These are phyloP conservation scores for Telenomus remus DNA, from an alignment of 1,140 invertebrate genomes.

Conservation along the genomic window DNA sequence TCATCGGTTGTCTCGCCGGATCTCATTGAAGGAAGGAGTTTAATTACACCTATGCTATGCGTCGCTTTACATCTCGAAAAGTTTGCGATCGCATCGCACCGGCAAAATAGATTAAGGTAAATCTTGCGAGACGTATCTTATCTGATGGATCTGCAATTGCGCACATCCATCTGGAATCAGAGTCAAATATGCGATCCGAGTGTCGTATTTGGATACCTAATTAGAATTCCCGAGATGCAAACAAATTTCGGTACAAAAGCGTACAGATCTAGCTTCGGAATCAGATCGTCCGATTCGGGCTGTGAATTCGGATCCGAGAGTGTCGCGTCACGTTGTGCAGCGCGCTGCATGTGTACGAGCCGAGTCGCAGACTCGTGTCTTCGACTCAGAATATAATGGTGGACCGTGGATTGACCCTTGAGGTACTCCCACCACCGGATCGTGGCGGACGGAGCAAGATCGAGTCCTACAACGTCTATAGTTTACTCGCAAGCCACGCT, in stretches of 20 bases:
- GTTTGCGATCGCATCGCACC: neutral
- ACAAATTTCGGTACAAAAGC: neutral
- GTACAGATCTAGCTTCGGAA: neutral
- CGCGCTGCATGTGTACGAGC: constrained; percentile 43
- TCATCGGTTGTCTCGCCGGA: too few relatives aligned
- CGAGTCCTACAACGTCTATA: constrained; percentile 53
- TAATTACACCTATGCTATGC: too few relatives aligned
- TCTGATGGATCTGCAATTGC: constrained; percentile 2
- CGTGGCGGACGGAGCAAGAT: constrained; percentile 34
- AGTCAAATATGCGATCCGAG: constrained; percentile 8
- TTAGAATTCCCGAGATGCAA: constrained; percentile 1
- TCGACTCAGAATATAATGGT: constrained; percentile 57
- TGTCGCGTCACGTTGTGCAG: constrained; percentile 35
- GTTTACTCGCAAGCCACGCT: constrained; percentile 59
- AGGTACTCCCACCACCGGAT: constrained; percentile 67
- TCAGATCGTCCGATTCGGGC: constrained; percentile 23
- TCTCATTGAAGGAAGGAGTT: too few relatives aligned
- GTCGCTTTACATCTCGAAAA: neutral
- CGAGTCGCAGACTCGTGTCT: constrained; percentile 52
- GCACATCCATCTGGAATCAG: neutral
- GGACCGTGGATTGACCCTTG: constrained; percentile 69
- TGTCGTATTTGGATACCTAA: neutral
- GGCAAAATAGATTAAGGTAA: neutral
- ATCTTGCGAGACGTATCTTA: constrained; percentile 4
- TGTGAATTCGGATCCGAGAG: constrained; percentile 26